These are phyloP conservation scores for Epinotia nisella DNA, from an alignment of 2,888 invertebrate species.

Conservation along the genomic window DNA sequence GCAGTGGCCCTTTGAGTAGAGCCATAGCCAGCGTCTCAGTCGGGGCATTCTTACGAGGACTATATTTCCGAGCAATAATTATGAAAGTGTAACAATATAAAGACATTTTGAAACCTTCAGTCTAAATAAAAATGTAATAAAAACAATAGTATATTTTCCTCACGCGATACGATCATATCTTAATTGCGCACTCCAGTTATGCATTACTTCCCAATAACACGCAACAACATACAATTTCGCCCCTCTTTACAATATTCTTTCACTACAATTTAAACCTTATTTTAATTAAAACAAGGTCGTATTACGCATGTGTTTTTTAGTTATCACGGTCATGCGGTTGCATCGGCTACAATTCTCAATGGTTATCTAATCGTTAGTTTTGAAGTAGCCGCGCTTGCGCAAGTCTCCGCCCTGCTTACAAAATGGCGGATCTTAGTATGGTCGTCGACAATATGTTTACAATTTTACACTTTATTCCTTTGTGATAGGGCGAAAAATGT, in stretches of 20 bases:
- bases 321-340: background rate
- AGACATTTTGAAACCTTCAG: slow-evolving; percentile 3
- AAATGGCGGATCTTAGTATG: background rate
- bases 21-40: too few relatives aligned
- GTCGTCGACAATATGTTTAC: background rate
- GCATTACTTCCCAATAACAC: slow-evolving; percentile 29
- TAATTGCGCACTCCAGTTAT: slow-evolving; percentile 25
- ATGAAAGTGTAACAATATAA: background rate
- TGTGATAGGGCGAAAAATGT: background rate
- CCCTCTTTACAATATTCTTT: background rate
- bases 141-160: slow-evolving; percentile 20
- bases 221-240: background rate
- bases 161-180: slow-evolving; percentile 31
- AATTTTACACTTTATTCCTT: background rate
- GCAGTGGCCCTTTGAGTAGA: too few relatives aligned
- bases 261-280: background rate
- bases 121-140: slow-evolving; percentile 12
- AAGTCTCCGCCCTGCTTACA: background rate
- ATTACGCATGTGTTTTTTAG: background rate
- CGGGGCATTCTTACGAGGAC: too few relatives aligned
- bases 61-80: background rate
- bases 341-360: slow-evolving; percentile 7
- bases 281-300: background rate
- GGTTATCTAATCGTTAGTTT: slow-evolving; percentile 32
- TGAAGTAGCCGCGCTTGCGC: slow-evolving; percentile 31